Evolutionary conservation across 2,888 invertebrate species (phyloP).

Genomic region (Drosophila quinaria): DNA sequence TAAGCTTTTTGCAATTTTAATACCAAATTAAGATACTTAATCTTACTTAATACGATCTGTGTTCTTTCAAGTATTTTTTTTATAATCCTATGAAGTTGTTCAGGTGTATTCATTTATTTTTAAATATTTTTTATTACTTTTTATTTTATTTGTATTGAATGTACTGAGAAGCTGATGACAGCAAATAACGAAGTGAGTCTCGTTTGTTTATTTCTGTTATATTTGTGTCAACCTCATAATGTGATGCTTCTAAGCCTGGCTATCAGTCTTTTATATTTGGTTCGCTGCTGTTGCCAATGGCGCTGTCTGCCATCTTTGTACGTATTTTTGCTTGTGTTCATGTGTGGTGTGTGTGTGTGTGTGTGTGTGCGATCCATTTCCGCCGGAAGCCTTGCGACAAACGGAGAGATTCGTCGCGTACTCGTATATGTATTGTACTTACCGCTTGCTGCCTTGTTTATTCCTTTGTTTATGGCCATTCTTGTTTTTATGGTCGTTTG

Average conservation of each 20-base stretch:
- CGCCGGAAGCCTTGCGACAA: conserved; percentile 72
- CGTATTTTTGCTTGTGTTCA: conserved; percentile 42
- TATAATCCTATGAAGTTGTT: conserved; percentile 1
- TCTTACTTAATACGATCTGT: neutral
- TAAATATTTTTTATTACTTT: conserved; percentile 5
- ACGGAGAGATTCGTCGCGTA: conserved; percentile 52
- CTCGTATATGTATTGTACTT: conserved; percentile 59
- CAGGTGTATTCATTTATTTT: conserved; percentile 1
- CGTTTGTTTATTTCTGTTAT: conserved; percentile 61
- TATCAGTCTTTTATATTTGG: conserved; percentile 73
- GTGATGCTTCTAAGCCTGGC: conserved; percentile 70
- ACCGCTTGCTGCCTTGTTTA: conserved; percentile 73
- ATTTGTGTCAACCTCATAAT: conserved; percentile 73
- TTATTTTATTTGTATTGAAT: conserved; percentile 25
- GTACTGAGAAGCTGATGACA: conserved; percentile 38
- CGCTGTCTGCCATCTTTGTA: conserved; percentile 41
- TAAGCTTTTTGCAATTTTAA: neutral
- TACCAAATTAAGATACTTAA: neutral
- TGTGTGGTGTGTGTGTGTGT: conserved; percentile 10
- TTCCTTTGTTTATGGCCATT: conserved; percentile 74
- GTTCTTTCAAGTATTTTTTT: conserved; percentile 1
- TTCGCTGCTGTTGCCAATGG: conserved; percentile 46
- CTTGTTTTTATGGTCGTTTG: conserved; percentile 56
- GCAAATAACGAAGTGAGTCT: conserved; percentile 45
- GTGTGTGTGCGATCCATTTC: conserved; percentile 65